These are phyloP conservation scores for Mormyrops attenuatus DNA, from an alignment of 2,797 vertebrate species.

Conservation along the genomic window DNA sequence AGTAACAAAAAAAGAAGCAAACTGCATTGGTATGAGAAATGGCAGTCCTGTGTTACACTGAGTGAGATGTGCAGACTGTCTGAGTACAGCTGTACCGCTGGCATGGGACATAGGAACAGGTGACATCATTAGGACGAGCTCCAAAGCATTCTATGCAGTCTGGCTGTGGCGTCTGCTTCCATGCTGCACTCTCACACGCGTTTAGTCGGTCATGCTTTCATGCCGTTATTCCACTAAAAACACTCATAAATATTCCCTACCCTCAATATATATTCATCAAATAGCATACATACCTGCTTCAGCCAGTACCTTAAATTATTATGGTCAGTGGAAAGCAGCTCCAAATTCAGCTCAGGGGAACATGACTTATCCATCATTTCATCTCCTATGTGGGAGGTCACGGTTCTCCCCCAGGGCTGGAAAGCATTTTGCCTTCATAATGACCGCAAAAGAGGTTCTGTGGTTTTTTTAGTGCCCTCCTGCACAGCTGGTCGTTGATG, in stretches of 20 bases:
- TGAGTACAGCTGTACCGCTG: neutral
- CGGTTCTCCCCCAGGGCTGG: neutral
- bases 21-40: neutral
- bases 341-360: neutral
- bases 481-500: neutral
- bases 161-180: neutral
- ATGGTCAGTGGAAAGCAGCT: neutral
- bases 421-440: neutral
- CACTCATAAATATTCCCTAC: neutral
- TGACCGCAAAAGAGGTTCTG: neutral
- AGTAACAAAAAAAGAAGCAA: neutral
- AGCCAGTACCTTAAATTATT: neutral
- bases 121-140: neutral
- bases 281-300: neutral
- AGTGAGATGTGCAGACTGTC: neutral
- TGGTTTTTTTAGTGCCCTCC: neutral
- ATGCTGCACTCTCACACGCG: neutral
- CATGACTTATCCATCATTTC: neutral
- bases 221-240: neutral
- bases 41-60: neutral
- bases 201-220: neutral
- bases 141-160: neutral
- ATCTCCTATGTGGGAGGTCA: neutral
- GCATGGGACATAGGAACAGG: neutral
- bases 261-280: conserved; percentile 1